Percentiles rank a stretch among this genome's conserved stretches.
Evolutionary conservation across 2,113 vertebrate genomes (phyloP).

Genomic region (Copsychus sechellarum): DNA sequence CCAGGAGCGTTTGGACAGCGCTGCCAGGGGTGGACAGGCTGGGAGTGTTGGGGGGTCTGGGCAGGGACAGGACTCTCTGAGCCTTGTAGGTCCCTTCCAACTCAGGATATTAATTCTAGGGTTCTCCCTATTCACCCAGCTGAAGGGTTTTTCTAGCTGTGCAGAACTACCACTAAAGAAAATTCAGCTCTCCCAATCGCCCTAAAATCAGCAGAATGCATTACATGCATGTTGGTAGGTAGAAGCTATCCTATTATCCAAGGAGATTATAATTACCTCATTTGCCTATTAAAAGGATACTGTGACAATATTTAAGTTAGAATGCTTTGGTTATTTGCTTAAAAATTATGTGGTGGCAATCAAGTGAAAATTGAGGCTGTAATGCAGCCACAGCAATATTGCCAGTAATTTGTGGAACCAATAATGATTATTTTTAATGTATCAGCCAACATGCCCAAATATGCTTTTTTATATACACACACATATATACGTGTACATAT

Average conservation of each 20-base stretch:
- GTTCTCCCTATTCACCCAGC: neutral
- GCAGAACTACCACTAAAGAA: neutral
- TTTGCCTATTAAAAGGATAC: slow-evolving; percentile 49
- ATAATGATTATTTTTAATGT: slow-evolving; percentile 7
- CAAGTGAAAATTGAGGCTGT: slow-evolving; percentile 50
- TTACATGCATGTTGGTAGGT: neutral
- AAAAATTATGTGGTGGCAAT: slow-evolving; percentile 60
- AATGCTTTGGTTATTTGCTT: slow-evolving; percentile 53
- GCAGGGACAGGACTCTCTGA: neutral
- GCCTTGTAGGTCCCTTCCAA: neutral
- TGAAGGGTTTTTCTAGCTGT: neutral
- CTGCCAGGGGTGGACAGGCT: too few relatives aligned
- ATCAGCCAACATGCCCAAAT: neutral
- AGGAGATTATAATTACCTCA: slow-evolving; percentile 58
- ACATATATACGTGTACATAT: neutral
- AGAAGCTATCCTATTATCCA: slow-evolving; percentile 40
- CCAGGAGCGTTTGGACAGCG: neutral
- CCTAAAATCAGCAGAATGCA: neutral
- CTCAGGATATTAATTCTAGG: neutral
- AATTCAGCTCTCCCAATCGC: neutral
- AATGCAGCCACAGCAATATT: slow-evolving; percentile 6
- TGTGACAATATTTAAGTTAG: slow-evolving; percentile 62
- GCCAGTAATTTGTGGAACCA: slow-evolving; percentile 12
- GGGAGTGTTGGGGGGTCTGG: neutral
- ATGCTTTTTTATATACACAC: neutral